Evolutionary conservation across 2,797 vertebrate species (phyloP).

Genomic region (Macropodus opercularis): DNA sequence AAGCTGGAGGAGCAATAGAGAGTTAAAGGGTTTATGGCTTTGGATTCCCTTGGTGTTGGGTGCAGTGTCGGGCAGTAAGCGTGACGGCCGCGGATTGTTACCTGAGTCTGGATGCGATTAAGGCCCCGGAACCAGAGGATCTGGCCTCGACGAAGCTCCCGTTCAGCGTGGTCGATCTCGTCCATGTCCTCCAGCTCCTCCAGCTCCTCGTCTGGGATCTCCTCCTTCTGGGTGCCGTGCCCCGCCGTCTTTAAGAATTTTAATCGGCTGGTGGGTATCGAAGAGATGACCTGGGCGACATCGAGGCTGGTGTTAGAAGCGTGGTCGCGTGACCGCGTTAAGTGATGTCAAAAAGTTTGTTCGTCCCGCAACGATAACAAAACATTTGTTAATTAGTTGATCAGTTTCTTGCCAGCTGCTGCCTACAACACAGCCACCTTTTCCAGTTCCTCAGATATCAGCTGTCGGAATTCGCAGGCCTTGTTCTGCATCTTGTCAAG

Average conservation of each 20-base stretch:
- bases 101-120: constrained; percentile 99
- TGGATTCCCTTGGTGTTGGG: constrained; percentile 60
- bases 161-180: constrained; percentile 97
- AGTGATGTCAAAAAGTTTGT: too few species aligned
- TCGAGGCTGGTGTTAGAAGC: constrained; percentile 8
- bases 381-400: not conserved
- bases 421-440: not conserved
- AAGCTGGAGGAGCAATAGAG: constrained; percentile 71
- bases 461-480: not conserved
- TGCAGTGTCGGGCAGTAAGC: constrained; percentile 14
- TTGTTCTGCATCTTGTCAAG: constrained; percentile 5
- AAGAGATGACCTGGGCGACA: constrained; percentile 89
- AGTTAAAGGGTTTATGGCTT: constrained; percentile 79
- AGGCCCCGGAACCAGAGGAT: constrained; percentile 99
- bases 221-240: constrained; percentile 97
- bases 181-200: constrained; percentile 95
- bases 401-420: constrained; percentile 1
- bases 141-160: constrained; percentile 96
- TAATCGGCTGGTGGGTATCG: constrained; percentile 95
- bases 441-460: not conserved
- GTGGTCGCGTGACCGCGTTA: too few species aligned
- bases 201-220: constrained; percentile 97
- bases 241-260: constrained; percentile 98
- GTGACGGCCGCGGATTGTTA: constrained; percentile 72
- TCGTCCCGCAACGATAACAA: too few species aligned